These are phyloP conservation scores for Pteromalus puparum DNA, from an alignment of 1,140 invertebrate species.

Conservation along the genomic window DNA sequence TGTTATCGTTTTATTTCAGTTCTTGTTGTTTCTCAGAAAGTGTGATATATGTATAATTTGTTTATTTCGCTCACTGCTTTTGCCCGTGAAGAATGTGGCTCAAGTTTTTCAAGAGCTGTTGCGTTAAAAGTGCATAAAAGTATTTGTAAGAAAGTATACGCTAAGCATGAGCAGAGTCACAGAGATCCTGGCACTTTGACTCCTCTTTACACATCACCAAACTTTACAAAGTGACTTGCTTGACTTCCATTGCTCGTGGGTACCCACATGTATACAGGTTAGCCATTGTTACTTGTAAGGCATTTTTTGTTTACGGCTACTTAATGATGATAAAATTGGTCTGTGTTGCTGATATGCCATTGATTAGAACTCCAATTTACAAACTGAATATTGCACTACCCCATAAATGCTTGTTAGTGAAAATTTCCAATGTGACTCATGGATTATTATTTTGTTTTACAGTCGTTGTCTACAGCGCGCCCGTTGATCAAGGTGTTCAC, in stretches of 20 bases:
- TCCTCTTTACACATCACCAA: no score
- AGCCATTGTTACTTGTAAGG: not conserved
- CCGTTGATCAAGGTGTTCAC: conserved; percentile 95
- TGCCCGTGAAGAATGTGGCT: conserved; percentile 86
- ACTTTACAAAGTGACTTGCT: not conserved
- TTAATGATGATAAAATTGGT: conserved; percentile 66
- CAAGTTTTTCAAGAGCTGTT: conserved; percentile 84
- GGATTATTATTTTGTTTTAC: conserved; percentile 61
- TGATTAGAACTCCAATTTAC: conserved; percentile 58
- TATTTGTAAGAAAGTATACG: no score
- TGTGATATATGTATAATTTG: conserved; percentile 93
- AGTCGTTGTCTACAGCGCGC: conserved; percentile 89
- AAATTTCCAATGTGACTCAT: conserved; percentile 19
- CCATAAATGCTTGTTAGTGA: not conserved
- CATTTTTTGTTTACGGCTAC: not conserved
- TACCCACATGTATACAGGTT: not conserved
- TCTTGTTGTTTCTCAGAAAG: no score
- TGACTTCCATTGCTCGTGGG: not conserved
- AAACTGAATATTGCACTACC: not conserved
- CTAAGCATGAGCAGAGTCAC: no score
- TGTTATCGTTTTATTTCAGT: no score
- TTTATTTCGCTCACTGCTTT: conserved; percentile 87
- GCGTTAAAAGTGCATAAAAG: conserved; percentile 88
- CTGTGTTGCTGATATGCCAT: conserved; percentile 68
- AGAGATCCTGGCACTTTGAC: no score